Evolutionary conservation across 2,888 invertebrate genomes (phyloP).

Genomic region (Prosapia bicincta): DNA sequence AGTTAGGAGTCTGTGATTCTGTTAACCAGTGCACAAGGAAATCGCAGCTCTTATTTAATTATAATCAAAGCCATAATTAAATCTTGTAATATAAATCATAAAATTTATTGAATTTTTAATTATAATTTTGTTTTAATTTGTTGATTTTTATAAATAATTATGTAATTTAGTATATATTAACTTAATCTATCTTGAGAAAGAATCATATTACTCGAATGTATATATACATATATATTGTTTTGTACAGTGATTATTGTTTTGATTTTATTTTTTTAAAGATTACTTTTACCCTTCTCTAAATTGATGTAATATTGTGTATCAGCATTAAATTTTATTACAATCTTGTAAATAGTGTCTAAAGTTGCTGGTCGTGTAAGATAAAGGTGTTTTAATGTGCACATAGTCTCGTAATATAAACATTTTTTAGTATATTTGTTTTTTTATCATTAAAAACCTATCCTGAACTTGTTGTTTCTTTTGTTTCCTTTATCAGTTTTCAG

Average conservation of each 20-base stretch:
- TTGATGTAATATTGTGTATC: constrained; percentile 46
- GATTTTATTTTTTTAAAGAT: constrained; percentile 39
- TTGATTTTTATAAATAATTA: constrained; percentile 33
- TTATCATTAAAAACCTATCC: constrained; percentile 5
- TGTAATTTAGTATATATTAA: constrained; percentile 14
- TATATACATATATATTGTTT: constrained; percentile 37
- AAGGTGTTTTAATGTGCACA: constrained; percentile 54
- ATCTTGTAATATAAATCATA: constrained; percentile 8
- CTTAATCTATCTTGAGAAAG: not conserved
- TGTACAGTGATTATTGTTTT: constrained; percentile 42
- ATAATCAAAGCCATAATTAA: constrained; percentile 16
- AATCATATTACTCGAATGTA: constrained; percentile 8
- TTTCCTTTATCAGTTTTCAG: not conserved
- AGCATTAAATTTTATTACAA: constrained; percentile 36
- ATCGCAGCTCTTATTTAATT: not conserved
- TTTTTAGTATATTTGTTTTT: constrained; percentile 31
- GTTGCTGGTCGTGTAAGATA: constrained; percentile 52
- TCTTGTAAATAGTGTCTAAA: constrained; percentile 45
- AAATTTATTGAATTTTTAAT: constrained; percentile 16
- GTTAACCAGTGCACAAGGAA: not conserved
- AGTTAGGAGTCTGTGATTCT: not conserved
- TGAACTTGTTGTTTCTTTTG: not conserved
- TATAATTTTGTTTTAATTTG: constrained; percentile 18
- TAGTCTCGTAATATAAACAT: constrained; percentile 38
- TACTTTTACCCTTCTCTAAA: constrained; percentile 39